These are phyloP conservation scores for Hemibagrus wyckioides DNA, from an alignment of 2,113 vertebrate species.

Conservation along the genomic window DNA sequence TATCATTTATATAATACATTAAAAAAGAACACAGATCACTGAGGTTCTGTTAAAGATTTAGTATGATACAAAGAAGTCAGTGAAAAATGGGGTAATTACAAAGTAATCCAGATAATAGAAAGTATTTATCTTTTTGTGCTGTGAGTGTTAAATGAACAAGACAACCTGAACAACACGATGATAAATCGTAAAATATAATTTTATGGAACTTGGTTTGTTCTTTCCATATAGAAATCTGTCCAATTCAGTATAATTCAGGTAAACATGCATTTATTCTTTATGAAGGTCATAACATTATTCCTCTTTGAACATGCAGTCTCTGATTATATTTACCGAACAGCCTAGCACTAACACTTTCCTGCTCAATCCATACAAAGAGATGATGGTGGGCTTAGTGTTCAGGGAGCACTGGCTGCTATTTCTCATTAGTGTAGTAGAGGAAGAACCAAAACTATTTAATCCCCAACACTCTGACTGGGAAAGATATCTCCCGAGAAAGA, in stretches of 20 bases:
- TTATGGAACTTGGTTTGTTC: not conserved
- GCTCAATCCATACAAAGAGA: slow-evolving; percentile 5
- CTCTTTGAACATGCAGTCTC: not conserved
- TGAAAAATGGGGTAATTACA: not conserved
- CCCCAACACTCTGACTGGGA: not conserved
- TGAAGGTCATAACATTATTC: not conserved
- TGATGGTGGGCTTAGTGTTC: slow-evolving; percentile 13
- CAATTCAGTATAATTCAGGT: not conserved
- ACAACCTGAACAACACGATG: not conserved
- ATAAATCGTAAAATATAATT: not conserved
- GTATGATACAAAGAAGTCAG: not conserved
- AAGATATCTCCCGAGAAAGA: slow-evolving; percentile 50
- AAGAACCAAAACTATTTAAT: slow-evolving; percentile 19
- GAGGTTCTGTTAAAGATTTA: not conserved
- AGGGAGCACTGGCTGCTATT: not conserved
- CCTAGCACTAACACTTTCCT: not conserved
- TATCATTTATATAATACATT: no score
- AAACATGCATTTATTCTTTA: not conserved
- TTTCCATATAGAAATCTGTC: not conserved
- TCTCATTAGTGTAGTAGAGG: not conserved
- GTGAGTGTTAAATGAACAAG: not conserved
- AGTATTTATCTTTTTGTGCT: not conserved
- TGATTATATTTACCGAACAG: not conserved
- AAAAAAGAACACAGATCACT: not conserved
- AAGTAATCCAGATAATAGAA: not conserved